Percentiles rank a stretch among this genome's conserved stretches.
These are phyloP conservation scores for Polymixis lichenea DNA, from an alignment of 2,888 invertebrate genomes.

Conservation along the genomic window DNA sequence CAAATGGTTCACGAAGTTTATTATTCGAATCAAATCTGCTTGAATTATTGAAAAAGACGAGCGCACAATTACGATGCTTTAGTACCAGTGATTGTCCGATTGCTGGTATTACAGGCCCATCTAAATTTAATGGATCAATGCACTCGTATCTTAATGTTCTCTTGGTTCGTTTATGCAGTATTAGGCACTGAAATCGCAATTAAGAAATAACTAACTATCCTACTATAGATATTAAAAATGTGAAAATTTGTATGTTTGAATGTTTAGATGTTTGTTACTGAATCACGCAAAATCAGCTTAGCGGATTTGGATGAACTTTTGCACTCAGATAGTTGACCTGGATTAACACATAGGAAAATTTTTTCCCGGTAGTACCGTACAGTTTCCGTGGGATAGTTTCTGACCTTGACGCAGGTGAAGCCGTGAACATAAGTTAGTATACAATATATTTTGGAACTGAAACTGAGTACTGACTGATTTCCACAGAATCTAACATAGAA, in stretches of 20 bases:
- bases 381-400: too few relatives aligned
- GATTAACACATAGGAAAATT: too few relatives aligned
- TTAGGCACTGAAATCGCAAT: not conserved
- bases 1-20: constrained; percentile 40
- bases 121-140: constrained; percentile 30
- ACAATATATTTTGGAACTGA: not conserved
- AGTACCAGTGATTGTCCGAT: constrained; percentile 2
- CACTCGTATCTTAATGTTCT: constrained; percentile 2
- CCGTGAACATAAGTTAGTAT: too few relatives aligned
- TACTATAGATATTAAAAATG: too few relatives aligned
- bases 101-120: constrained; percentile 1
- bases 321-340: too few relatives aligned
- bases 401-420: too few relatives aligned
- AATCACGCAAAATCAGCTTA: too few relatives aligned
- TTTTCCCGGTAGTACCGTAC: too few relatives aligned
- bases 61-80: constrained; percentile 33
- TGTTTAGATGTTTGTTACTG: too few relatives aligned
- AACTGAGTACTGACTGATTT: constrained; percentile 20
- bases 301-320: too few relatives aligned
- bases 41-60: constrained; percentile 48
- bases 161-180: not conserved
- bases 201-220: not conserved
- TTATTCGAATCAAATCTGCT: constrained; percentile 37
- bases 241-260: too few relatives aligned
- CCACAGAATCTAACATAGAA: not conserved